Conservation (phyloP, 1,140 invertebrate genomes). For the Aculops lycopersici region DNA sequence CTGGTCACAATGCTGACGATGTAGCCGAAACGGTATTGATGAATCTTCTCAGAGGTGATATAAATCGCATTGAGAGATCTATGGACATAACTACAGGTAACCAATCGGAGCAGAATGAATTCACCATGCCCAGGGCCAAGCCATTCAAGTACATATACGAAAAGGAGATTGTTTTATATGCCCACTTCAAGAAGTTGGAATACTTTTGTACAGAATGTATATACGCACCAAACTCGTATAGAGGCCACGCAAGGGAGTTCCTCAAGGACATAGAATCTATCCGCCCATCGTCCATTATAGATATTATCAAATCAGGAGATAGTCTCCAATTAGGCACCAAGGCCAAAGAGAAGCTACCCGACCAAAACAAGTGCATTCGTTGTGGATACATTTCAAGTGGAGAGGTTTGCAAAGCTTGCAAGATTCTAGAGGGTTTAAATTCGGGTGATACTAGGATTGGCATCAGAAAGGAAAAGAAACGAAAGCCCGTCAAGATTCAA, state of each 20-base stretch:
- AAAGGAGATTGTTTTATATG: slow-evolving; percentile 99
- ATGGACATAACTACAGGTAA: slow-evolving; percentile 10
- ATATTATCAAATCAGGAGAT: slow-evolving; percentile 91
- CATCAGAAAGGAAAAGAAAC: slow-evolving; percentile 8
- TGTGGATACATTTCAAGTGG: slow-evolving; percentile 91
- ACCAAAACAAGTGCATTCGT: slow-evolving; percentile 35
- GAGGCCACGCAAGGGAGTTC: slow-evolving; percentile 61
- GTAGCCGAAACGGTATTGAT: slow-evolving; percentile 93
- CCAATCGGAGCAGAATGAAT: neutral
- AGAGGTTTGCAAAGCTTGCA: slow-evolving; percentile 77
- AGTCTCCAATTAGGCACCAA: slow-evolving; percentile 36
- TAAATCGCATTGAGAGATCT: slow-evolving; percentile 39
- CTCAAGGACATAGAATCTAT: slow-evolving; percentile 88
- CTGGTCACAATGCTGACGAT: slow-evolving; percentile 95
- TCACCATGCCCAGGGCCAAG: slow-evolving; percentile 56
- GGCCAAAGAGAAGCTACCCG: slow-evolving; percentile 42
- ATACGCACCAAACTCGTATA: slow-evolving; percentile 90
- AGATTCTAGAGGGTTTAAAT: slow-evolving; percentile 75
- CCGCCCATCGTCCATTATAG: slow-evolving; percentile 63
- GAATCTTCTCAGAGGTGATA: slow-evolving; percentile 84
- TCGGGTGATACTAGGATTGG: slow-evolving; percentile 38
- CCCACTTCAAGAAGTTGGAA: slow-evolving; percentile 77
- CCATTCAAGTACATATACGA: slow-evolving; percentile 96
- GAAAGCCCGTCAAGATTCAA: too few species aligned
- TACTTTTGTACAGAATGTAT: slow-evolving; percentile 98